Conservation (phyloP, 2,888 invertebrate species). For the Cinara cedri region DNA sequence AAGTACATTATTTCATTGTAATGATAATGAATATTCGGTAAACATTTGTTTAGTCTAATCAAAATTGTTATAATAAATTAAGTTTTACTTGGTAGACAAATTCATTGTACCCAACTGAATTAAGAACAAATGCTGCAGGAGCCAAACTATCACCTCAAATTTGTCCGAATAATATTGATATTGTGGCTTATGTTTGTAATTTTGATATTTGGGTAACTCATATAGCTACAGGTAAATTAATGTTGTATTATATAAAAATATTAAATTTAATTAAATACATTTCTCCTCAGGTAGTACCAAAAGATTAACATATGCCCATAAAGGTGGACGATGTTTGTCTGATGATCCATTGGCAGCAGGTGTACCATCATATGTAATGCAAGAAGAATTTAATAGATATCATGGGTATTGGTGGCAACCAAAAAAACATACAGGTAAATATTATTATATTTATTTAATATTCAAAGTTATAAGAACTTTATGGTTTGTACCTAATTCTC, state of each 20-base stretch:
- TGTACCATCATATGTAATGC: constrained; percentile 96
- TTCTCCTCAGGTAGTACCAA: constrained; percentile 70
- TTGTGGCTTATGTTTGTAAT: constrained; percentile 88
- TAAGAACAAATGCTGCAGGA: constrained; percentile 71
- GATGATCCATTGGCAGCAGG: constrained; percentile 90
- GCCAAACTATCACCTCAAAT: constrained; percentile 82
- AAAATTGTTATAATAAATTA: neutral
- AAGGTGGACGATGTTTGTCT: constrained; percentile 71
- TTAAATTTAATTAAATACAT: neutral
- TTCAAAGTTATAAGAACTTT: no score
- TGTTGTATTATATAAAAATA: neutral
- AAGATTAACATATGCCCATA: constrained; percentile 74
- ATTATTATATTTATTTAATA: no score
- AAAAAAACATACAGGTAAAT: constrained; percentile 42
- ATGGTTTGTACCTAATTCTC: no score
- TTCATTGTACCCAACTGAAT: constrained; percentile 73
- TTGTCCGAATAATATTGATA: constrained; percentile 78
- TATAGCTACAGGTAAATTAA: constrained; percentile 63
- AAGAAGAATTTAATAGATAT: constrained; percentile 96
- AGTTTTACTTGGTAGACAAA: constrained; percentile 65
- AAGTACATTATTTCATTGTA: constrained; percentile 84
- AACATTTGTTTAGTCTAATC: constrained; percentile 58
- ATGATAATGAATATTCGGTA: constrained; percentile 75
- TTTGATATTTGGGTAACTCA: constrained; percentile 90
- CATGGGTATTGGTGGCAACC: constrained; percentile 98